Evolutionary conservation across 2,113 vertebrate genomes (phyloP).

Genomic region (Vidua macroura): DNA sequence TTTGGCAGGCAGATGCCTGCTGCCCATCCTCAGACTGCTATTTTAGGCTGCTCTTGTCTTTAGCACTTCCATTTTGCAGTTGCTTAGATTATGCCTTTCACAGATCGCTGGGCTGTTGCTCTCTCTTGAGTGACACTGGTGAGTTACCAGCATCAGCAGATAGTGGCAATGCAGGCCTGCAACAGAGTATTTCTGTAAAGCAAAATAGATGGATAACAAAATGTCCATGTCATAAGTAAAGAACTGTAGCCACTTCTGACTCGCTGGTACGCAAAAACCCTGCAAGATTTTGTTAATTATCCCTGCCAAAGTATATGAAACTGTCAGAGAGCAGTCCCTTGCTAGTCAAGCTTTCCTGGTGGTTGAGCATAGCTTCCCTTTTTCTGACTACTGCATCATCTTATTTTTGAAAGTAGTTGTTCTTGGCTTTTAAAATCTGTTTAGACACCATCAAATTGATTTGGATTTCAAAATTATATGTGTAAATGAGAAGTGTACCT

Average conservation of each 20-base stretch:
- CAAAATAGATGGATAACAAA: neutral
- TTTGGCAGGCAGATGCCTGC: conserved; percentile 23
- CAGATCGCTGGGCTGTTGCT: neutral
- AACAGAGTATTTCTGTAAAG: neutral
- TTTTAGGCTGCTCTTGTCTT: conserved; percentile 50
- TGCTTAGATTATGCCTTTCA: neutral
- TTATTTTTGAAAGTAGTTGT: neutral
- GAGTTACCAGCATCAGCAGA: neutral
- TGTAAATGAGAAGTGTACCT: conserved; percentile 37
- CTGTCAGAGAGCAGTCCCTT: neutral
- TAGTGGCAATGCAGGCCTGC: neutral
- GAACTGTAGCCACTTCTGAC: neutral
- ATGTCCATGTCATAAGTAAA: fast-evolving
- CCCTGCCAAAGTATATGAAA: neutral
- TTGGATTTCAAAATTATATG: conserved; percentile 35
- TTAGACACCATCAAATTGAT: conserved; percentile 14
- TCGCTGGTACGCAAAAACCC: fast-evolving
- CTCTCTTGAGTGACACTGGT: neutral
- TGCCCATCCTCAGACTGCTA: conserved; percentile 29
- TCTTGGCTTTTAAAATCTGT: neutral
- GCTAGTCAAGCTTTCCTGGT: neutral
- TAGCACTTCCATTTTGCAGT: conserved; percentile 9
- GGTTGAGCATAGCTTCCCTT: neutral
- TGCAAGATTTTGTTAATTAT: neutral
- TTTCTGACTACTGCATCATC: neutral